These are phyloP conservation scores for Nicator chloris DNA, from an alignment of 2,113 vertebrate species.

Conservation along the genomic window DNA sequence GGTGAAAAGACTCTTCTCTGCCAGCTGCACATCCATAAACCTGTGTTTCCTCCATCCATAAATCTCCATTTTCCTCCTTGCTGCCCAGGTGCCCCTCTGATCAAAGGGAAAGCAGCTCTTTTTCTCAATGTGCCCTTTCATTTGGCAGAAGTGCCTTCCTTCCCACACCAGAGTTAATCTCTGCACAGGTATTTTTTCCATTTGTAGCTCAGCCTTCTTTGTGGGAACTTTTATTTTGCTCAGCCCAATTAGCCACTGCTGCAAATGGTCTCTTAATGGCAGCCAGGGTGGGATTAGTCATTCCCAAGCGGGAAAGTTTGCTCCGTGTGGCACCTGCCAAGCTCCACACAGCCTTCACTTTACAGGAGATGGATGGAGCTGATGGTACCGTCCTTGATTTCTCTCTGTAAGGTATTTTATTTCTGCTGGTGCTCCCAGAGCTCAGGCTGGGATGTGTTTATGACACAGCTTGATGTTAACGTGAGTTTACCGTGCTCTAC, in stretches of 20 bases:
- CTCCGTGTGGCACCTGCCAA: background rate
- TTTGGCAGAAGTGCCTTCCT: background rate
- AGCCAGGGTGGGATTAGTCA: conserved; percentile 41
- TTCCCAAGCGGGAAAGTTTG: background rate
- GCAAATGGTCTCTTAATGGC: background rate
- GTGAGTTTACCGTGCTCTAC: background rate
- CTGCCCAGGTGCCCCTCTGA: background rate
- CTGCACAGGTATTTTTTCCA: background rate
- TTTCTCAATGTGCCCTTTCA: background rate
- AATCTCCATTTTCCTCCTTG: background rate
- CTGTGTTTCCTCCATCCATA: background rate
- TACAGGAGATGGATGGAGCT: background rate
- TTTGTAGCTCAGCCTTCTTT: background rate
- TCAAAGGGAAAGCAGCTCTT: background rate
- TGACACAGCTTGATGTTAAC: background rate
- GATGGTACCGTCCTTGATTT: background rate
- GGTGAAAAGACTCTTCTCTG: background rate
- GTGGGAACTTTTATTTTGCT: conserved; percentile 29
- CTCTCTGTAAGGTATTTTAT: background rate
- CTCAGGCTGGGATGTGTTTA: background rate
- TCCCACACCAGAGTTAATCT: background rate
- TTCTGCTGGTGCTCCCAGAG: background rate
- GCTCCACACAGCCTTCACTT: background rate
- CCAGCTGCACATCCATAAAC: background rate
- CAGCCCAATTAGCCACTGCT: background rate